A percentile compares a stretch with the other conserved stretches of the same genome.
Conservation (phyloP, 2,113 vertebrate species). For the Dasypus novemcinctus region DNA sequence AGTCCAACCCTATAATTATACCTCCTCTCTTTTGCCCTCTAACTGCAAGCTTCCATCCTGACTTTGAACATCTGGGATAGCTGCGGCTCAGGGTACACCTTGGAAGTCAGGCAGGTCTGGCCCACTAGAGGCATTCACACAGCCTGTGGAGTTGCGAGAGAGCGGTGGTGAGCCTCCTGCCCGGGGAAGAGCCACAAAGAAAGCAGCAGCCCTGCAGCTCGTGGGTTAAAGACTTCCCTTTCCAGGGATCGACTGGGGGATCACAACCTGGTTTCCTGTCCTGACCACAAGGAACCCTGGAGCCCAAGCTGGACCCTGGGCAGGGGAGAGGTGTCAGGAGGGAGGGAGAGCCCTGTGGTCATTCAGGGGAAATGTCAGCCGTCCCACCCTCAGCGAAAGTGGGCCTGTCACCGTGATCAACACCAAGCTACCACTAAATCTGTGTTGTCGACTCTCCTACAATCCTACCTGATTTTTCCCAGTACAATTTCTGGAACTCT, state of each 20-base stretch:
- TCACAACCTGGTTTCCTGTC: not conserved
- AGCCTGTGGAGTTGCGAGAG: not conserved
- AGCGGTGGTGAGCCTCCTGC: conserved; percentile 3
- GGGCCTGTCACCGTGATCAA: not conserved
- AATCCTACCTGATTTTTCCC: not conserved
- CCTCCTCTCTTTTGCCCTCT: conserved; percentile 83
- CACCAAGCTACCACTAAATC: not conserved
- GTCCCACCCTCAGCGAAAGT: not conserved
- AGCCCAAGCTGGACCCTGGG: not conserved
- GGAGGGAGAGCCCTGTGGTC: not conserved
- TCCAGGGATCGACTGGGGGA: not conserved
- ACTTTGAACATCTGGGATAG: conserved; percentile 79
- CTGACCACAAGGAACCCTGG: not conserved
- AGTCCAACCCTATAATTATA: conserved; percentile 89
- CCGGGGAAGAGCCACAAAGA: conserved; percentile 15
- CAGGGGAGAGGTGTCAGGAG: too few species aligned
- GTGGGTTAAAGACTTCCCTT: not conserved
- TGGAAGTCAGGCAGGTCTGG: conserved; percentile 74
- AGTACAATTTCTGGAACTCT: not conserved
- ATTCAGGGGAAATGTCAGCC: not conserved
- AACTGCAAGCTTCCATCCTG: conserved; percentile 82
- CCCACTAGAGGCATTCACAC: conserved; percentile 57
- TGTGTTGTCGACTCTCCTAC: not conserved
- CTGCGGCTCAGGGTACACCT: conserved; percentile 81
- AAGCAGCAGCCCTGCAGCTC: not conserved